Conservation (phyloP, 1,140 invertebrate genomes). For the Platyscapa corneri region DNA sequence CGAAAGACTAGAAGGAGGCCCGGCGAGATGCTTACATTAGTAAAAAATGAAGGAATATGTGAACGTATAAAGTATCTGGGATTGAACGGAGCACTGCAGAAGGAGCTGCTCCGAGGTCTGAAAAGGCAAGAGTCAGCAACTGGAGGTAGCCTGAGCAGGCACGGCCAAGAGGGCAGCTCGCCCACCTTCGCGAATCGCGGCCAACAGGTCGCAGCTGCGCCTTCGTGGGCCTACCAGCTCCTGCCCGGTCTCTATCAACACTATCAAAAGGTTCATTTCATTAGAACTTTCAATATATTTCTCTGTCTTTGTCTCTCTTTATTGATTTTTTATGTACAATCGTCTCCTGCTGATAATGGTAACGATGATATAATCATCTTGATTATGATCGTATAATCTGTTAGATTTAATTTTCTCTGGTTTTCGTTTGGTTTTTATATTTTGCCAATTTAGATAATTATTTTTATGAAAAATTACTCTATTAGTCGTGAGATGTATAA, state of each 20-base stretch:
- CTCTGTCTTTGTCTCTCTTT: too few species aligned
- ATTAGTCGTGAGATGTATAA: too few species aligned
- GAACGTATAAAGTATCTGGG: conserved; percentile 21
- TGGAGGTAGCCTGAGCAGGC: conserved; percentile 1
- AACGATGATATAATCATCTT: too few species aligned
- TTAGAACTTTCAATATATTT: conserved; percentile 18
- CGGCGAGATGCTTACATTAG: not conserved
- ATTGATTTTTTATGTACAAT: too few species aligned
- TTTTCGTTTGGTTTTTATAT: too few species aligned
- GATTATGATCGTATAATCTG: too few species aligned
- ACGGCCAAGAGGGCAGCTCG: not conserved
- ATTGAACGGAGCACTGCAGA: conserved; percentile 67
- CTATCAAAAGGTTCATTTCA: conserved; percentile 84
- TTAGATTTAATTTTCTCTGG: too few species aligned
- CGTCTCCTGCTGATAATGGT: too few species aligned
- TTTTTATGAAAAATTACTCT: too few species aligned
- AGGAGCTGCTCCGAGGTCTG: conserved; percentile 76
- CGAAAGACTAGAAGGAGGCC: not conserved
- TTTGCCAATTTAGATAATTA: too few species aligned
- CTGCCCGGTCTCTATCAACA: conserved; percentile 86
- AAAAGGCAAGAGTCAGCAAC: conserved; percentile 59
- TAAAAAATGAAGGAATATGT: conserved; percentile 4
- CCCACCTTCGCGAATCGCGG: not conserved
- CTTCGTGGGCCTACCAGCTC: conserved; percentile 88
- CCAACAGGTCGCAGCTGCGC: conserved; percentile 66